Percentiles rank a stretch among this genome's conserved stretches.
These are phyloP conservation scores for Achatina immaculata DNA, from an alignment of 1,140 invertebrate genomes.

Conservation along the genomic window DNA sequence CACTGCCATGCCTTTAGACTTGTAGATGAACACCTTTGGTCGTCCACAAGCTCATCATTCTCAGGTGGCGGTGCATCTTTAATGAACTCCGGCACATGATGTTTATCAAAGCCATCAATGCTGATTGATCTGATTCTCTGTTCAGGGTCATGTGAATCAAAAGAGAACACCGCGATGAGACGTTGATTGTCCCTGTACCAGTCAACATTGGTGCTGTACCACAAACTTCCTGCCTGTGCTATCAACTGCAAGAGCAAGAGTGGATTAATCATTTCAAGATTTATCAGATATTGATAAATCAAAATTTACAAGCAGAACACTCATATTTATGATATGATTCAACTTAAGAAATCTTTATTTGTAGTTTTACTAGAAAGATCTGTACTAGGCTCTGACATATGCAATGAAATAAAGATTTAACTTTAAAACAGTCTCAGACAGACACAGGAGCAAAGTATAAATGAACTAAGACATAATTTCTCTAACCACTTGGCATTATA, in stretches of 20 bases:
- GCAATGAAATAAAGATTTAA: too few species aligned
- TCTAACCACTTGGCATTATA: too few species aligned
- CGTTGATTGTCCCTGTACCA: neutral
- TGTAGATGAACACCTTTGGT: neutral
- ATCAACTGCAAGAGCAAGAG: neutral
- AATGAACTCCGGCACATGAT: neutral
- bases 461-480: too few species aligned
- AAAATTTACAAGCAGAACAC: too few species aligned
- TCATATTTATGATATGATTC: too few species aligned
- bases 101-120: conserved; percentile 5
- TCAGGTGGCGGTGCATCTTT: neutral
- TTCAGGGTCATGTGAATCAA: neutral
- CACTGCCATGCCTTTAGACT: neutral
- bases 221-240: neutral
- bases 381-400: too few species aligned
- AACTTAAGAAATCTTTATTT: too few species aligned
- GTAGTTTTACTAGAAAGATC: too few species aligned
- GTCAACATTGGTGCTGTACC: neutral
- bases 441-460: too few species aligned
- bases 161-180: neutral
- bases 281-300: too few species aligned
- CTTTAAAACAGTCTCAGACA: too few species aligned
- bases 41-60: neutral
- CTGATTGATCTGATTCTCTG: neutral
- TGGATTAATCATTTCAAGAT: too few species aligned